phyloP scores from a whole-genome alignment of 1,140 invertebrate genomes.

The Anagrus nilaparvatae region DNA sequence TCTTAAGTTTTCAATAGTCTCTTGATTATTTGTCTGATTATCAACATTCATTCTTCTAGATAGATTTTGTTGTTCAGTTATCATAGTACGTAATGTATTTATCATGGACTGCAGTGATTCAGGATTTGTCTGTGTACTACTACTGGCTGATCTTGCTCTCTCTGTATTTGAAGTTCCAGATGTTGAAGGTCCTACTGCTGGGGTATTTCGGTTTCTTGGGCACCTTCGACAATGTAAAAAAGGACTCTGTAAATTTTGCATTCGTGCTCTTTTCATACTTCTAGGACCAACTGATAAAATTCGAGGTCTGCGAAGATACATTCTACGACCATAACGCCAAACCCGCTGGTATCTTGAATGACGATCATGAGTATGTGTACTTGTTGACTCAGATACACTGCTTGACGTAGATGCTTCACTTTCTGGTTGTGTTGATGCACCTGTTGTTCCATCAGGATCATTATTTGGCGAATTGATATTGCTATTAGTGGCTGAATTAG shows the following conservation, averaged over 20 bases:
- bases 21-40: constrained; percentile 17
- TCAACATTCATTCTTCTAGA: constrained; percentile 15
- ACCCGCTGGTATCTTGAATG: constrained; percentile 18
- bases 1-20: constrained; percentile 21
- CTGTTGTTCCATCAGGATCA: not conserved
- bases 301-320: constrained; percentile 16
- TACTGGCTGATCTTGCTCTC: not conserved
- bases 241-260: constrained; percentile 12
- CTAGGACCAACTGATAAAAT: constrained; percentile 12
- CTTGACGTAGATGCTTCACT: constrained; percentile 13
- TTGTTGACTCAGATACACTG: constrained; percentile 9
- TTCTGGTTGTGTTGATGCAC: constrained; percentile 13
- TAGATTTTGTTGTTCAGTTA: constrained; percentile 25
- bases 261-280: constrained; percentile 18
- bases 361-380: constrained; percentile 11
- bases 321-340: constrained; percentile 17
- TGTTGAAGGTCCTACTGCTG: not conserved
- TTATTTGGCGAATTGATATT: constrained; percentile 3
- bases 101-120: constrained; percentile 28
- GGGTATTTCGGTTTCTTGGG: not conserved
- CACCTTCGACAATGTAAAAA: constrained; percentile 16
- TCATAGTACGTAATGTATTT: constrained; percentile 23
- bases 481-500: not conserved
- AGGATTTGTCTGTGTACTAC: too few relatives aligned
- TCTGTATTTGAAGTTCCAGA: not conserved